Evolutionary conservation across 2,888 invertebrate species (phyloP).

Genomic region (Polietes domitor): DNA sequence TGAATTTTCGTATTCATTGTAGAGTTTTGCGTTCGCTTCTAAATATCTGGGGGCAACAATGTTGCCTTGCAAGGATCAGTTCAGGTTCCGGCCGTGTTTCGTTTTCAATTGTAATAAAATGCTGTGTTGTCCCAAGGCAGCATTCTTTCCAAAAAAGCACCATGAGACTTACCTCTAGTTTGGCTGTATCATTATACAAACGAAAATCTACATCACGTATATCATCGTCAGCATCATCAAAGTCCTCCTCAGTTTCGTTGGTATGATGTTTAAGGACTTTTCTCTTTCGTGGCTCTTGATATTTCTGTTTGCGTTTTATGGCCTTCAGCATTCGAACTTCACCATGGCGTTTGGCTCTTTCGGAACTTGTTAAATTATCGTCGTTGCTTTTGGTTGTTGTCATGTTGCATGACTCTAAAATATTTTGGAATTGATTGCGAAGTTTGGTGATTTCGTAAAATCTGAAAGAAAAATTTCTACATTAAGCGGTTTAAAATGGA

Average conservation of each 20-base stretch:
- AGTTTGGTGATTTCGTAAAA: slow-evolving; percentile 98
- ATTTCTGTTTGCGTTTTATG: slow-evolving; percentile 88
- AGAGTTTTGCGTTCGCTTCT: no score
- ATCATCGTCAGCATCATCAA: slow-evolving; percentile 83
- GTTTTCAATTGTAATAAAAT: no score
- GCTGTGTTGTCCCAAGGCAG: no score
- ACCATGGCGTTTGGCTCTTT: slow-evolving; percentile 91
- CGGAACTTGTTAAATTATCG: slow-evolving; percentile 85
- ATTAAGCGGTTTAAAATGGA: slow-evolving; percentile 15
- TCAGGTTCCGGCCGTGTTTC: no score
- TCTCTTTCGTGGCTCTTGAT: slow-evolving; percentile 86
- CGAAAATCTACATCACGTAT: slow-evolving; percentile 94
- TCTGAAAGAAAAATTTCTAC: slow-evolving; percentile 65
- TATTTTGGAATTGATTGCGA: slow-evolving; percentile 91
- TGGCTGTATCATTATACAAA: slow-evolving; percentile 87
- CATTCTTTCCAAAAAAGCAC: no score
- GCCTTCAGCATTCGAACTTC: slow-evolving; percentile 93
- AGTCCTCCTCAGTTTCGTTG: slow-evolving; percentile 79
- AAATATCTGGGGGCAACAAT: no score
- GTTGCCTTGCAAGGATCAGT: no score
- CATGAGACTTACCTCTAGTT: slow-evolving; percentile 85
- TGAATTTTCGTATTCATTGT: no score
- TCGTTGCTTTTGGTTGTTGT: slow-evolving; percentile 81
- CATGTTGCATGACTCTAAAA: slow-evolving; percentile 88
- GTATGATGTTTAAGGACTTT: slow-evolving; percentile 81